Percentiles rank a stretch among this genome's conserved stretches.
Conservation (phyloP, 2,797 vertebrate species). For the Tadarida brasiliensis region DNA sequence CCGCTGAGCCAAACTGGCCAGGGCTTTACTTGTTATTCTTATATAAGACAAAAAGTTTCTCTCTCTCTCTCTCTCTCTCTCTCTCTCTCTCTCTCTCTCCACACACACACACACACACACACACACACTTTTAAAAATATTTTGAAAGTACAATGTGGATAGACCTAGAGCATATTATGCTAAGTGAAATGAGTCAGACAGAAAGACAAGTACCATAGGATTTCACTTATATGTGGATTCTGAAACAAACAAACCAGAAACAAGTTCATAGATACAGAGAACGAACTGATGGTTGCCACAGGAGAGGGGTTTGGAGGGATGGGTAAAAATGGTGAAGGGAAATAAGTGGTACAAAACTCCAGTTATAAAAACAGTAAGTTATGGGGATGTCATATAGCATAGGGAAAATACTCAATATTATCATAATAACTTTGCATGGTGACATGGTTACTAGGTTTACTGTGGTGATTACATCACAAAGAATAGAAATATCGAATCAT, state of each 20-base stretch:
- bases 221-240: background rate
- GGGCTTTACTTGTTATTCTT: background rate
- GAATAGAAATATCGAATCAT: background rate
- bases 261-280: background rate
- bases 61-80: background rate
- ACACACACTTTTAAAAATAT: background rate
- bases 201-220: background rate
- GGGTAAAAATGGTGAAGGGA: background rate
- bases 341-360: background rate
- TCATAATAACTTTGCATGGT: background rate
- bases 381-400: background rate
- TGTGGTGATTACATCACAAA: background rate
- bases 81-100: background rate
- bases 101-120: too few species aligned
- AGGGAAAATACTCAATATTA: background rate
- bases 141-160: background rate
- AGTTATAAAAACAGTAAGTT: background rate
- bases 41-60: background rate
- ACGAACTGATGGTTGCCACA: background rate
- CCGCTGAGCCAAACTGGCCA: too few species aligned
- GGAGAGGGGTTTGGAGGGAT: background rate
- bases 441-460: background rate
- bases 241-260: background rate
- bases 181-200: background rate
- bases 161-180: background rate